Percentiles rank a stretch among this genome's conserved stretches.
These are phyloP conservation scores for Limonius californicus DNA, from an alignment of 1,140 invertebrate genomes.

Conservation along the genomic window DNA sequence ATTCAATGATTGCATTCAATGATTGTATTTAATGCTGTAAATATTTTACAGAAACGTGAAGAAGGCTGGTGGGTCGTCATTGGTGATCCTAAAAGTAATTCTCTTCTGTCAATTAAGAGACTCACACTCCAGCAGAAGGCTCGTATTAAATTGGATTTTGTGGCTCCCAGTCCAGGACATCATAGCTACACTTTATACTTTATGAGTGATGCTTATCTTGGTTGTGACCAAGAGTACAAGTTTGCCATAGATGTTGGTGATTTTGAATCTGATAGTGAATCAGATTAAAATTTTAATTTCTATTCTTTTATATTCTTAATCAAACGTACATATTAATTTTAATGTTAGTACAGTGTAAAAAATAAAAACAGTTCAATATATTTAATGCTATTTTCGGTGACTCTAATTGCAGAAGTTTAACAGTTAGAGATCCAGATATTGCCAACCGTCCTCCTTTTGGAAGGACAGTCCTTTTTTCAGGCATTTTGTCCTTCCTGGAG, in stretches of 20 bases:
- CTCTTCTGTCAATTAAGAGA: conserved; percentile 93
- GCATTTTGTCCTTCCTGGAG: no score
- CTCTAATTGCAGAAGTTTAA: no score
- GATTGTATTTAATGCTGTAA: conserved; percentile 13
- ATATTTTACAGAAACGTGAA: conserved; percentile 80
- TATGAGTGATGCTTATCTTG: conserved; percentile 98
- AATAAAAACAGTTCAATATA: no score
- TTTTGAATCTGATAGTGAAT: conserved; percentile 56
- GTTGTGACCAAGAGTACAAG: conserved; percentile 95
- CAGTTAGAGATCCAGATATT: no score
- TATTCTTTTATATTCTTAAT: no score
- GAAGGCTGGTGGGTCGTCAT: conserved; percentile 99
- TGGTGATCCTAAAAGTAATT: conserved; percentile 92
- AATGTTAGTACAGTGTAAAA: no score
- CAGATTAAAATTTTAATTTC: conserved; percentile 50
- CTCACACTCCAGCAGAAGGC: conserved; percentile 91
- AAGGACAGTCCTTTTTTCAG: no score
- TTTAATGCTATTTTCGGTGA: no score
- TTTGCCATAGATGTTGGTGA: conserved; percentile 72
- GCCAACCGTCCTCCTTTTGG: no score
- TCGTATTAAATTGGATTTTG: conserved; percentile 92
- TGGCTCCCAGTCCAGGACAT: conserved; percentile 79
- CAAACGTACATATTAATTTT: no score
- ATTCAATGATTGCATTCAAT: no score
- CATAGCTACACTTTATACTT: conserved; percentile 95